These are phyloP conservation scores for Actinia tenebrosa DNA, from an alignment of 64 coral and sea anemone genomes.

Conservation along the genomic window DNA sequence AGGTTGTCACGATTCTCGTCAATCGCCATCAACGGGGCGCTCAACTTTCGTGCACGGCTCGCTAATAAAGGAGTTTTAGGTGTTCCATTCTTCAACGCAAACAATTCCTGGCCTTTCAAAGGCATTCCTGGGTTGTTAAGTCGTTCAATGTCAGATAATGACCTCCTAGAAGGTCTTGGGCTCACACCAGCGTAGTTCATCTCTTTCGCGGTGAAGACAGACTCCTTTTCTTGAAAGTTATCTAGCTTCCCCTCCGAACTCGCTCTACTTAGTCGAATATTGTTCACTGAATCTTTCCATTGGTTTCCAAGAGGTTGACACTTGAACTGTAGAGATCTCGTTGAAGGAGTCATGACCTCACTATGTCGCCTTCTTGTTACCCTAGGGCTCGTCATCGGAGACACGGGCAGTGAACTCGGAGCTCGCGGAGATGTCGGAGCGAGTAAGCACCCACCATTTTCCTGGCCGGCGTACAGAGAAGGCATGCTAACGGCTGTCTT, in stretches of 20 bases:
- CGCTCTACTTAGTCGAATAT: not conserved
- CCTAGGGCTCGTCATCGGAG: not conserved
- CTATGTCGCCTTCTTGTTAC: not conserved
- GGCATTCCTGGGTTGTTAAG: not conserved
- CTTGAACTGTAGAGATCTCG: conserved; percentile 6
- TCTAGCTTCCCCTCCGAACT: not conserved
- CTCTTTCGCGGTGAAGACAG: not conserved
- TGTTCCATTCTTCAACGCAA: not conserved
- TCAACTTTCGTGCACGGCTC: not conserved
- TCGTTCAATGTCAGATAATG: not conserved
- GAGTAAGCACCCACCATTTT: not conserved
- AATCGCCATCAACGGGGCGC: not conserved
- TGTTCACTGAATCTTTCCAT: not conserved
- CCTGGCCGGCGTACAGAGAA: not conserved
- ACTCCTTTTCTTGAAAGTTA: not conserved
- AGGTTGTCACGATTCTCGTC: not conserved
- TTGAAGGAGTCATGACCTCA: not conserved
- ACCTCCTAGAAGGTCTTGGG: not conserved
- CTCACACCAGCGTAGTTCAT: not conserved
- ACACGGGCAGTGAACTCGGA: not conserved
- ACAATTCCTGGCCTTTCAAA: not conserved
- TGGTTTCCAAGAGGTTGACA: not conserved
- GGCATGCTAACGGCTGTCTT: not conserved
- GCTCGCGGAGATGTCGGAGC: not conserved
- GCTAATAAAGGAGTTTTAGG: not conserved